Conservation (phyloP, 2,113 vertebrate genomes). For the Pleuronectes platessa region DNA sequence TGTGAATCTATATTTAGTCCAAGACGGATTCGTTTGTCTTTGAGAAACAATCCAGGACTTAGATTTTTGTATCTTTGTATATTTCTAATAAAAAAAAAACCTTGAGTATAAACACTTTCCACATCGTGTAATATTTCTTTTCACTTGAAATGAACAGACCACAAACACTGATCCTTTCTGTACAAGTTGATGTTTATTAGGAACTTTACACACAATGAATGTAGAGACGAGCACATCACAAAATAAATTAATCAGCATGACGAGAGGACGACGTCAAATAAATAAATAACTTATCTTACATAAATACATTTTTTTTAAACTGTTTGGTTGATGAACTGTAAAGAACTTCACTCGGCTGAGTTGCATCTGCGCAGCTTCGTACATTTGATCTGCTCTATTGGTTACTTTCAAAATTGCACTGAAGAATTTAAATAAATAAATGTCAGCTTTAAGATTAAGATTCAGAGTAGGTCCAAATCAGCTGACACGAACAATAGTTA, state of each 20-base stretch:
- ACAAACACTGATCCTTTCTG: neutral
- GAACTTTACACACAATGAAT: constrained; percentile 35
- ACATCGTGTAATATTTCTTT: neutral
- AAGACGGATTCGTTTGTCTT: no score
- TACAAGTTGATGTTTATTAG: constrained; percentile 56
- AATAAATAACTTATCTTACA: constrained; percentile 86
- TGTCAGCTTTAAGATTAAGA: neutral
- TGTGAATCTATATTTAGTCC: no score
- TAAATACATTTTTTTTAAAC: constrained; percentile 69
- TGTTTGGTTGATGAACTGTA: neutral
- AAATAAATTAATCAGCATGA: constrained; percentile 75
- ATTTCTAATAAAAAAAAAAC: neutral
- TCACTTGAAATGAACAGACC: neutral
- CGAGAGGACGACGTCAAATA: constrained; percentile 72
- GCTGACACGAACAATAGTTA: neutral
- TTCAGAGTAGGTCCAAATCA: neutral
- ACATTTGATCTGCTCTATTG: neutral
- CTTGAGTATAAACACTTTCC: constrained; percentile 34
- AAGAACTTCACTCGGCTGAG: constrained; percentile 29
- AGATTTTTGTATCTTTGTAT: no score
- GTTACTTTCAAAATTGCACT: neutral
- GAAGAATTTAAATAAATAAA: constrained; percentile 51
- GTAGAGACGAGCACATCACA: constrained; percentile 24
- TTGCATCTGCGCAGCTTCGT: constrained; percentile 19
- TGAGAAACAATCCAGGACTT: no score